Evolutionary conservation across 2,113 vertebrate species (phyloP).

Genomic region (Vulpes ferrilata): DNA sequence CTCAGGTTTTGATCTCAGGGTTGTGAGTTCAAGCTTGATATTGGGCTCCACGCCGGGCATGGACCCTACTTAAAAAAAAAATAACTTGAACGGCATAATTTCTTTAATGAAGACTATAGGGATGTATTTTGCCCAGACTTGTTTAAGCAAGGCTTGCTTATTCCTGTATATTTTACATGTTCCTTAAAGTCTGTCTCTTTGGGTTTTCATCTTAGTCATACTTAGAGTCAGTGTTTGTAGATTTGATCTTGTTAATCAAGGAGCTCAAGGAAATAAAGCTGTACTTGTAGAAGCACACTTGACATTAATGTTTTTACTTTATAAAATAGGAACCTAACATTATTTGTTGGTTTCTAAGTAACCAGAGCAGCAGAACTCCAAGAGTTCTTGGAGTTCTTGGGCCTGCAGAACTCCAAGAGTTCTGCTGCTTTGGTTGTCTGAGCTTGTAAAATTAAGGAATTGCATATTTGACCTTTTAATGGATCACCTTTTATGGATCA

Average conservation of each 20-base stretch:
- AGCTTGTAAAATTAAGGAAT: conserved; percentile 9
- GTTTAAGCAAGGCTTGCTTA: neutral
- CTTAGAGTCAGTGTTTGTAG: neutral
- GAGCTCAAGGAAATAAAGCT: neutral
- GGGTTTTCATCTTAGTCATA: neutral
- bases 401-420: neutral
- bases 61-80: neutral
- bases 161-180: conserved; percentile 23
- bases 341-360: conserved; percentile 11
- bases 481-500: neutral
- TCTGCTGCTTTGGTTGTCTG: neutral
- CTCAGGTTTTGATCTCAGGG: neutral
- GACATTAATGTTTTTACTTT: neutral
- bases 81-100: neutral
- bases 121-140: neutral
- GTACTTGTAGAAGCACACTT: neutral
- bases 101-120: neutral
- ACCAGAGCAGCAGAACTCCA: neutral
- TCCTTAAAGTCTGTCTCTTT: neutral
- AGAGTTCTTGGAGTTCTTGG: neutral
- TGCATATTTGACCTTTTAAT: neutral
- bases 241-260: conserved; percentile 13
- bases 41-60: too few relatives aligned
- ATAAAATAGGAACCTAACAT: neutral
- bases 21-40: neutral